Evolutionary conservation across 2,888 invertebrate species (phyloP), one percentile per base, ranked within the genome.

Genomic region (Caenorhabditis sp.): DNA sequence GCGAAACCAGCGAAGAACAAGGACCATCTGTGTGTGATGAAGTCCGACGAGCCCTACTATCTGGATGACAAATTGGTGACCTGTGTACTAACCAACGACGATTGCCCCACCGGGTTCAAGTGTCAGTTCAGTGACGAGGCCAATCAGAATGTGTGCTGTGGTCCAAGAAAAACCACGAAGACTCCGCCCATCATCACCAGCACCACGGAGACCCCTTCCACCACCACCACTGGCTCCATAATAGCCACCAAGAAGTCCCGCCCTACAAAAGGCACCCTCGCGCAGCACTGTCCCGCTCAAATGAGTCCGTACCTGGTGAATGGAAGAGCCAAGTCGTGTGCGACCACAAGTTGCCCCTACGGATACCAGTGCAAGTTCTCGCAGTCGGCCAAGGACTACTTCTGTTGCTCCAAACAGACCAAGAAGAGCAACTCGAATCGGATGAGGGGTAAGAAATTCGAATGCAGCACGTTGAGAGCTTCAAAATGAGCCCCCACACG

Each of bases 331-430:
- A 86, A 86, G 38, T 85, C 86, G 0, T 88, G 88, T 51, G 84
- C 85, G 0, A 82, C 86, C n/a, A 83, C 84, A 0, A 70, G 80
- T 1, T 88, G 88, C 47, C 88, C 88, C 4, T 86, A 86, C 35
- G 87, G 88, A 22, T 88, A 82, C 66, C 80, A 82, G 22, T 88
- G 88, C 84, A 87, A 87, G 63, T 87, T 88, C 58, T 83, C 83
- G n/a, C 72, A 59, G 4, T 61, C 80, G 7, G 68, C 68, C 22
- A 85, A 85, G 41, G 85, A 86, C 44, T 87, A 87, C 54, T 87
- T 84, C 58, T 87, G 87, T 51, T 87, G 87, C 47, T 84, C 87
- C 26, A 86, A 84, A 51, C 82, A 84, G 68, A 73, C 76, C 1
- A 84, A 85, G 56, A 84, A 85, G 72, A 77, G 76, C 31, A 77